These are phyloP conservation scores for Synanthedon vespiformis DNA, from an alignment of 2,888 invertebrate species.

Conservation along the genomic window DNA sequence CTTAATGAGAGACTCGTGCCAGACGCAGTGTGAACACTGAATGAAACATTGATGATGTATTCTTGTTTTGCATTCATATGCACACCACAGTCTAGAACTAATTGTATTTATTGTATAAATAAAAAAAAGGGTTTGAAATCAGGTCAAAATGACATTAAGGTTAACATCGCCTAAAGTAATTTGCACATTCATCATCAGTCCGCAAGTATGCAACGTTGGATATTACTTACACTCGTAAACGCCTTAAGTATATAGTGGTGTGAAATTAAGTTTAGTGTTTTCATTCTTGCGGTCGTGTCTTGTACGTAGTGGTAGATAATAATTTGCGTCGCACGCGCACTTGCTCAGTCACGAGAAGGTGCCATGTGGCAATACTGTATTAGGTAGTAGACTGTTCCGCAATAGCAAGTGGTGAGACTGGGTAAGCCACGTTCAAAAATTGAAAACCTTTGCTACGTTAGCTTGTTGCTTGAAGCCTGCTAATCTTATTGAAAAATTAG, in stretches of 20 bases:
- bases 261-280: no score
- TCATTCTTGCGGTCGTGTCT: neutral
- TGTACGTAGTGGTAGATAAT: neutral
- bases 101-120: no score
- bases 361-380: neutral
- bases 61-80: neutral
- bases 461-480: neutral
- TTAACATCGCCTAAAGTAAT: no score
- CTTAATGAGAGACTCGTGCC: conserved; percentile 17
- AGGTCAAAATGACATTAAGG: no score
- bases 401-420: conserved; percentile 17
- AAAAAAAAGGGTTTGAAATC: no score
- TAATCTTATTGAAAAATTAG: neutral
- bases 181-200: no score
- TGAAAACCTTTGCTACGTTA: conserved; percentile 28
- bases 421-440: conserved; percentile 25
- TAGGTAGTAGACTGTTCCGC: conserved; percentile 14
- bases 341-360: neutral
- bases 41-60: neutral
- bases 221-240: no score
- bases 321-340: neutral
- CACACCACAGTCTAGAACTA: no score
- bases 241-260: no score
- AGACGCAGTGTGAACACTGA: neutral
- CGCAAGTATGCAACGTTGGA: no score